Percentiles rank a stretch among this genome's conserved stretches.
Conservation (phyloP, 2,113 vertebrate genomes). For the Ovis canadensis region DNA sequence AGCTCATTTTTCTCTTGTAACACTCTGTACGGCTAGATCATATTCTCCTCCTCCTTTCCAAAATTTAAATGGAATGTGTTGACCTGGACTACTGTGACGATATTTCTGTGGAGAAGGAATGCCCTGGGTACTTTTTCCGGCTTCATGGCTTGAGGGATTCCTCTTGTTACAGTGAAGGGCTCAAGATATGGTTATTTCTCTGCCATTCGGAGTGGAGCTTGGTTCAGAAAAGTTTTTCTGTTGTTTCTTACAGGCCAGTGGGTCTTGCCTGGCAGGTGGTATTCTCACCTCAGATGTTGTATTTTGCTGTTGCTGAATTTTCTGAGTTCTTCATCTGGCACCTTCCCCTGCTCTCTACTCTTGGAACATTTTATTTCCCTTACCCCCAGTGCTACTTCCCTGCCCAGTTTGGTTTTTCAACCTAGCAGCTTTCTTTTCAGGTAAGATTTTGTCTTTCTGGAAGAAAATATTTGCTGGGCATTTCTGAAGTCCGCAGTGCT, state of each 20-base stretch:
- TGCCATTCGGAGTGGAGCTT: background rate
- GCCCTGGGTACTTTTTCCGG: background rate
- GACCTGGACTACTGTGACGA: background rate
- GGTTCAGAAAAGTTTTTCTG: background rate
- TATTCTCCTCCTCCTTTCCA: background rate
- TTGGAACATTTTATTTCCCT: background rate
- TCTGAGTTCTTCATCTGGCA: background rate
- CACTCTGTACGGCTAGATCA: background rate
- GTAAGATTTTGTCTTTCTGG: background rate
- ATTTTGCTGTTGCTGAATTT: background rate
- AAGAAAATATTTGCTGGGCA: background rate
- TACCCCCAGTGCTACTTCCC: background rate
- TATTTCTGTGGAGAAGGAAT: background rate
- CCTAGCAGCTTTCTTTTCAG: background rate
- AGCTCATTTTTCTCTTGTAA: background rate
- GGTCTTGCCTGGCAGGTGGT: background rate
- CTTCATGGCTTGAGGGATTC: background rate
- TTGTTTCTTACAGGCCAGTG: background rate
- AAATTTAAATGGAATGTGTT: background rate
- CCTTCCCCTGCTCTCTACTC: background rate
- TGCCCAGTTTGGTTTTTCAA: background rate
- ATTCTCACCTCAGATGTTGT: background rate
- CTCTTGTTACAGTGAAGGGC: background rate
- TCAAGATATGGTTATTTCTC: background rate
- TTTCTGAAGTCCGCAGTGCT: background rate